Evolutionary conservation across 2,888 invertebrate species (phyloP).

Genomic region (Pardosa pseudoannulata): DNA sequence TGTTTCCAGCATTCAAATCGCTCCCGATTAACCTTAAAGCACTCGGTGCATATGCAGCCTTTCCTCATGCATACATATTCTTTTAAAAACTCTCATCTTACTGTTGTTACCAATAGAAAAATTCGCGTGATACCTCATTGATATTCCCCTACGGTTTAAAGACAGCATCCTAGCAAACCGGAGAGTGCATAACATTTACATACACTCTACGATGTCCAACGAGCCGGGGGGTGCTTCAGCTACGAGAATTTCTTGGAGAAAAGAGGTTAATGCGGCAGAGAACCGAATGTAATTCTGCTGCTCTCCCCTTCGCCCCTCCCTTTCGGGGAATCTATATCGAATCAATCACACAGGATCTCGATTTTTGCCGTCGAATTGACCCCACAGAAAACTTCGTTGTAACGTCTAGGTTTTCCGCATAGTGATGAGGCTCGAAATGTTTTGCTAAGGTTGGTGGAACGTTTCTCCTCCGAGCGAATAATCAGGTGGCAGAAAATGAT

Average conservation of each 20-base stretch:
- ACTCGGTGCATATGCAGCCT: not conserved
- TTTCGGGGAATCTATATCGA: constrained; percentile 67
- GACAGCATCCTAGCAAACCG: constrained; percentile 64
- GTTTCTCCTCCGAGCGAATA: not conserved
- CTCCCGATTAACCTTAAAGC: constrained; percentile 4
- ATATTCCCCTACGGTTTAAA: constrained; percentile 38
- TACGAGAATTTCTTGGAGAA: constrained; percentile 46
- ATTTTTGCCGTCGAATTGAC: constrained; percentile 59
- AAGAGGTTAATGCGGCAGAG: constrained; percentile 67
- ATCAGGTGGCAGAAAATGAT: not conserved
- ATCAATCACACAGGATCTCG: constrained; percentile 57
- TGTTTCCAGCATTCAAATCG: not conserved
- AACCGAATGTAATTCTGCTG: constrained; percentile 66
- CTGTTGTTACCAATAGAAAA: constrained; percentile 1
- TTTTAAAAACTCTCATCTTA: constrained; percentile 17
- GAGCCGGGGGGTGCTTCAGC: constrained; percentile 29
- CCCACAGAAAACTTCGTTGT: constrained; percentile 25
- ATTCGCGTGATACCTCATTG: constrained; percentile 7
- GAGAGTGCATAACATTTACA: constrained; percentile 64
- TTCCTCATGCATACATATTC: constrained; percentile 11
- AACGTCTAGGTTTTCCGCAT: constrained; percentile 60
- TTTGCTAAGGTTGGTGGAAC: not conserved
- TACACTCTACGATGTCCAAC: constrained; percentile 58
- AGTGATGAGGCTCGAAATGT: constrained; percentile 54
- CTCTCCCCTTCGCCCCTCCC: constrained; percentile 23